A percentile compares a stretch with the other conserved stretches of the same genome.
phyloP scores from a whole-genome alignment of 2,113 vertebrate genomes.

The Phoxinus phoxinus region DNA sequence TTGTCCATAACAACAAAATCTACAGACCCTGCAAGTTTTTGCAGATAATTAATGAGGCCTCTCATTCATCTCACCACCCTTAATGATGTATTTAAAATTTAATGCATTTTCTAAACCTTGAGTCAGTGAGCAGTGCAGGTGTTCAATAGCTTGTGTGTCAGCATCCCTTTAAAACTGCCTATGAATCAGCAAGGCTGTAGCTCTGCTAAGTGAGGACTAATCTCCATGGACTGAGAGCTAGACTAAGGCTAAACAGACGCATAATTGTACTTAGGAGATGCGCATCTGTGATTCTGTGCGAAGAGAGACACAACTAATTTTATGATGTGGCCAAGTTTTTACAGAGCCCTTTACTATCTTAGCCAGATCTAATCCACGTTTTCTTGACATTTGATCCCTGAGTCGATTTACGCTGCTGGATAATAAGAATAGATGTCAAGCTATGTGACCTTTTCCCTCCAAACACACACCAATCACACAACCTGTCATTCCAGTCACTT shows the following conservation, averaged over 20 bases:
- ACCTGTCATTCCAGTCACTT: slow-evolving; percentile 40
- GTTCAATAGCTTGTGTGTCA: slow-evolving; percentile 54
- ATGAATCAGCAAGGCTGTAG: slow-evolving; percentile 50
- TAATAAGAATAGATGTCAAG: slow-evolving; percentile 46
- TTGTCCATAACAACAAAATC: slow-evolving; percentile 23
- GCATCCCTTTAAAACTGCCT: slow-evolving; percentile 41
- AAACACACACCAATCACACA: slow-evolving; percentile 28
- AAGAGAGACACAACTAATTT: slow-evolving; percentile 47
- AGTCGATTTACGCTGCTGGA: slow-evolving; percentile 36
- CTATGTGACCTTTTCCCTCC: slow-evolving; percentile 46
- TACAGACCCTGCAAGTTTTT: slow-evolving; percentile 20
- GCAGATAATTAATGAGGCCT: slow-evolving; percentile 36
- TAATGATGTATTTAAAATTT: slow-evolving; percentile 53
- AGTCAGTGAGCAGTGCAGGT: slow-evolving; percentile 39
- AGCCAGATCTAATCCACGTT: slow-evolving; percentile 19
- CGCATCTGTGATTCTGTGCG: not conserved
- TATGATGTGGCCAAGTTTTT: not conserved
- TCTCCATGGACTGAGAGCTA: slow-evolving; percentile 15
- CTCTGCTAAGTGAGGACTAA: slow-evolving; percentile 38
- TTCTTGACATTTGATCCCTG: slow-evolving; percentile 45
- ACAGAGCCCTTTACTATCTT: not conserved
- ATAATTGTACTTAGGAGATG: slow-evolving; percentile 20
- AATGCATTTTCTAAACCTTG: slow-evolving; percentile 41
- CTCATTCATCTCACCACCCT: slow-evolving; percentile 23
- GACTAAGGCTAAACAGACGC: slow-evolving; percentile 25